Evolutionary conservation across 1,140 invertebrate genomes (phyloP).

Genomic region (Drosophila obscura): DNA sequence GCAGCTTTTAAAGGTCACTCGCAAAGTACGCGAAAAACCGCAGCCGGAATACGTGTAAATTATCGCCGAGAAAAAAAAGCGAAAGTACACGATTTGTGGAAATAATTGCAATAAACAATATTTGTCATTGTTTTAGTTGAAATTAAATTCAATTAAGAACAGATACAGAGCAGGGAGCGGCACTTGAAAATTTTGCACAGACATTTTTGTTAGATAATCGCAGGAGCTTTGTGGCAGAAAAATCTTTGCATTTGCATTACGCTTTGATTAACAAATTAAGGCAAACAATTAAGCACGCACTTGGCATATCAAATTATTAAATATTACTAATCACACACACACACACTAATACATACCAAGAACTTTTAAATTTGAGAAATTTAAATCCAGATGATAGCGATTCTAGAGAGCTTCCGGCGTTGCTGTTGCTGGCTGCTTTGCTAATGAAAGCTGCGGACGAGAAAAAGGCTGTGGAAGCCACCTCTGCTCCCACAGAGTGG

Average conservation of each 20-base stretch:
- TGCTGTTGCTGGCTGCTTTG: slow-evolving; percentile 58
- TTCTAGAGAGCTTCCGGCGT: slow-evolving; percentile 54
- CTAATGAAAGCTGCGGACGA: slow-evolving; percentile 53
- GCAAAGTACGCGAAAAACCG: slow-evolving; percentile 20
- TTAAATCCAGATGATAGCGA: slow-evolving; percentile 59
- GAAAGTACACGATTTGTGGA: slow-evolving; percentile 13
- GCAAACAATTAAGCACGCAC: slow-evolving; percentile 8
- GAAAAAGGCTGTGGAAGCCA: slow-evolving; percentile 16
- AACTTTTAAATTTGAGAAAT: slow-evolving; percentile 61
- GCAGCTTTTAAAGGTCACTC: slow-evolving; percentile 57
- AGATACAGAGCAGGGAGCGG: neutral
- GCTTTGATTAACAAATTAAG: neutral
- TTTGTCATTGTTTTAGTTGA: slow-evolving; percentile 26
- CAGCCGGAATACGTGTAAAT: slow-evolving; percentile 23
- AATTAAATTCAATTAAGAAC: slow-evolving; percentile 22
- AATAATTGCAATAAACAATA: slow-evolving; percentile 7
- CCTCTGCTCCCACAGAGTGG: neutral
- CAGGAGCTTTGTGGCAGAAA: neutral
- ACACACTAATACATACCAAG: slow-evolving; percentile 63
- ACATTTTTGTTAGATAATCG: slow-evolving; percentile 67
- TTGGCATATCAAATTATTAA: slow-evolving; percentile 27
- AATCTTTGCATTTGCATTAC: neutral
- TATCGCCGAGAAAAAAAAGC: slow-evolving; percentile 23
- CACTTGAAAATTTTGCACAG: slow-evolving; percentile 31
- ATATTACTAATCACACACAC: slow-evolving; percentile 26